Base-by-base conservation (phyloP, 2,797 vertebrate species). In the Spheniscus humboldti region DNA sequence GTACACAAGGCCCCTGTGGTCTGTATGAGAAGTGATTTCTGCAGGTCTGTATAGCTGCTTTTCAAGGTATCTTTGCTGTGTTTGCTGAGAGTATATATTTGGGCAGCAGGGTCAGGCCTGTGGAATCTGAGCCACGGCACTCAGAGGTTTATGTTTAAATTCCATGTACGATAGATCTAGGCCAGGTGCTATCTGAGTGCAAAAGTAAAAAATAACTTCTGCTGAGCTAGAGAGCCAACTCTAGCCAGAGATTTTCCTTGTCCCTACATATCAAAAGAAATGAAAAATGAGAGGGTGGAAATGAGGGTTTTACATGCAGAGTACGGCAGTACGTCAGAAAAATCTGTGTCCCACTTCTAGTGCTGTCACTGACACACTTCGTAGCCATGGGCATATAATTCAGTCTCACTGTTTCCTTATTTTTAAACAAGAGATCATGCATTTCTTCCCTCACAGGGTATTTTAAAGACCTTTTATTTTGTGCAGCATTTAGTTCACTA, bases 101-200 rank as follows among this genome's bases (percentile, higher is more conserved):
- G 92, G 81, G 69, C 75, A 83, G 50, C 62, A 66, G 53, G 50
- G 60, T 62, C 90, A 80, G 68, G 30, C 68, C 72, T 84, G 39
- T 85, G 91, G 72, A 86, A 92, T 93, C 80, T 53, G 52, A 94
- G 69, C 76, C 2, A 0, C 3, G 8, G 10, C 0, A 0, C 56
- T 76, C 20, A 8, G 77, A 57, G 59, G 50, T 91, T 95, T 93
- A 23, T 94, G 74, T 90, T 88, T 90, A 60, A 95, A 73, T 95
- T 97, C 92, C 67, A 7, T 1, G 27, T 62, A 28, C 15, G 6
- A 53, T 3, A 92, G 86, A 83, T 94, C 63, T 68, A 85, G 77
- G 67, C 88, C 88, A 89, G 88, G 86, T 96, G 81, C 77, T 96
- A 6, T 35, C 53, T 3, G 27, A 64, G 39, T 27, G n/a, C 56